Conservation (phyloP, 2,888 invertebrate species). For the Eucriotettix oculatus region DNA sequence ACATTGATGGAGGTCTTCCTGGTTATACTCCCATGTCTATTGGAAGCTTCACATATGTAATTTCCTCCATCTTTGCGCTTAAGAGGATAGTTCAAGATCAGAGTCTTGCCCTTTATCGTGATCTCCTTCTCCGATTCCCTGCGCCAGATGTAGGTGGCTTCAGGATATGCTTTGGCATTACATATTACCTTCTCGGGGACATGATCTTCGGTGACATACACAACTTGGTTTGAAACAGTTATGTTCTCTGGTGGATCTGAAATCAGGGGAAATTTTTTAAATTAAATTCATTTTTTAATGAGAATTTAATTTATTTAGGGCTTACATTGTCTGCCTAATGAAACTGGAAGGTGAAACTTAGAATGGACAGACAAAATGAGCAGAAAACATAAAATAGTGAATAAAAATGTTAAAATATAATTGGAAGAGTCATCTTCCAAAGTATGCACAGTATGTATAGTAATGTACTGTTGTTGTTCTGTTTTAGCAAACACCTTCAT, state of each 20-base stretch:
- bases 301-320: too few species aligned
- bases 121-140: conserved; percentile 37
- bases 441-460: too few species aligned
- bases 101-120: conserved; percentile 27
- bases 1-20: conserved; percentile 60
- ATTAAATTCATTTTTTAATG: too few species aligned
- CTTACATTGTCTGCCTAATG: too few species aligned
- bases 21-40: conserved; percentile 60
- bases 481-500: too few species aligned
- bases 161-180: conserved; percentile 47
- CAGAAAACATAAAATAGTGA: too few species aligned
- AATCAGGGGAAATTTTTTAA: conserved; percentile 10
- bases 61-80: conserved; percentile 54
- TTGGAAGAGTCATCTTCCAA: too few species aligned
- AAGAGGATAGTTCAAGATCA: conserved; percentile 48
- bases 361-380: too few species aligned
- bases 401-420: too few species aligned
- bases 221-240: conserved; percentile 40
- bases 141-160: conserved; percentile 56
- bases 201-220: conserved; percentile 37
- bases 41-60: conserved; percentile 46
- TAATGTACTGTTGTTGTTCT: too few species aligned
- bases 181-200: conserved; percentile 39
- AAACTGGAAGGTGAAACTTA: too few species aligned
- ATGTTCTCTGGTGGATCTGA: conserved; percentile 75